Conservation (phyloP, 2,113 vertebrate genomes). For the Centrocercus urophasianus region DNA sequence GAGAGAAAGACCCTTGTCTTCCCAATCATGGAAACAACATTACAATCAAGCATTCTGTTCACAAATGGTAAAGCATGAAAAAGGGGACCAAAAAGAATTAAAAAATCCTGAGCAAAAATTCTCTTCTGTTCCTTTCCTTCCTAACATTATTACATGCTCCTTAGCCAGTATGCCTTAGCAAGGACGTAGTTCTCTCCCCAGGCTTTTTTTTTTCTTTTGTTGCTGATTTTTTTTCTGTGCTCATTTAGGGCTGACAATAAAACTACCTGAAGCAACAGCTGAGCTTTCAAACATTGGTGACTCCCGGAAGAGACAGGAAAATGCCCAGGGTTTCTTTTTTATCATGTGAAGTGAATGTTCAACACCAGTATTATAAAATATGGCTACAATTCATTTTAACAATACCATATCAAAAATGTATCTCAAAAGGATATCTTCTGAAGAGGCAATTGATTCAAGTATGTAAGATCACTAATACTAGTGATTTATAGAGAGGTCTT, state of each 20-base stretch:
- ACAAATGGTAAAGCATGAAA: not conserved
- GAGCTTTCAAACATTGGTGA: not conserved
- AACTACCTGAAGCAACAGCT: conserved; percentile 22
- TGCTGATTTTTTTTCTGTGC: not conserved
- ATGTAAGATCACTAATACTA: conserved; percentile 57
- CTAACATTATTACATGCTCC: not conserved
- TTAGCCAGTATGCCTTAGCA: not conserved
- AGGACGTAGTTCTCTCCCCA: not conserved
- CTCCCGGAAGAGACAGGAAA: conserved; percentile 2
- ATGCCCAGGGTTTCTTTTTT: conserved; percentile 14
- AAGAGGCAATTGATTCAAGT: conserved; percentile 65
- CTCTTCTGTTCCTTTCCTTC: not conserved
- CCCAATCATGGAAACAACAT: not conserved
- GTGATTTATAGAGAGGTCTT: conserved; percentile 23
- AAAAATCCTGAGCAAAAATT: not conserved
- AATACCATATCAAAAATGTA: conserved; percentile 22
- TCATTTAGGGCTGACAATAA: not conserved
- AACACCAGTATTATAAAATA: conserved; percentile 39
- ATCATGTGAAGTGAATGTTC: conserved; percentile 13
- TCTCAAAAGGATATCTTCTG: conserved; percentile 35
- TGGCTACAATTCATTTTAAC: conserved; percentile 65
- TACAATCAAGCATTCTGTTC: not conserved
- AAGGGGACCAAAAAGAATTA: not conserved
- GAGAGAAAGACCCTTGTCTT: not conserved
- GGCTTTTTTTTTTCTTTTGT: not conserved